Base-by-base conservation (phyloP, 2,797 vertebrate species). In the Dicrostonyx torquatus region DNA sequence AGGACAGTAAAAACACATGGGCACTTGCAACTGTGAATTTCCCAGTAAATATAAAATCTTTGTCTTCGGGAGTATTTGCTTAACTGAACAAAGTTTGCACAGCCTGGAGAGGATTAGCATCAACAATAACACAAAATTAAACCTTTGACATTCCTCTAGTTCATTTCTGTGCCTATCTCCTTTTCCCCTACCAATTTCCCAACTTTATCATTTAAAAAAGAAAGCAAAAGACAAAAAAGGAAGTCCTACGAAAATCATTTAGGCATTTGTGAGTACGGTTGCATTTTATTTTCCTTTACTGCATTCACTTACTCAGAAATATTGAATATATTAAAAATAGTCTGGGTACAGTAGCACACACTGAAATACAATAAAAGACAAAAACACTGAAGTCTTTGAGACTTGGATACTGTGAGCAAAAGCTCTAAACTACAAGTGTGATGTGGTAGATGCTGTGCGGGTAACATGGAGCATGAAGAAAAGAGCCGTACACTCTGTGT, bases 41-140 rank as follows among this genome's bases (percentile, higher is more conserved):
- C 95, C 91, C 78, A 92, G 97, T 91, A 97, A 97, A 96, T 96
- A 97, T 76, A 96, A 95, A 97, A 95, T 96, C 96, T 97, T 97
- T 97, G 95, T 96, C 96, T 97, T 95, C 79, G 40, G n/a, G 95
- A 93, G 84, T 96, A 96, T 97, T 97, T 97, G 94, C 76, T 95
- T 97, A 95, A 97, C 97, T 97, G 92, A 97, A 94, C 91, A 97
- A 97, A 97, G 96, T 97, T 96, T 97, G 89, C 96, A 94, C 79
- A 97, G 96, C 89, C 97, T 95, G 93, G 90, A 83, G 96, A 97
- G 93, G 93, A 97, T 97, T 97, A 96, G 89, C 86, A 94, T 94
- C 92, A 97, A 97, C 95, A 97, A 96, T 92, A 97, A 97, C 90
- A 97, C 85, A 93, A 96, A 97, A 97, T 97, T 96, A 97, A 97